phyloP scores from a whole-genome alignment of 2,797 vertebrate species.

The Lerista edwardsae region DNA sequence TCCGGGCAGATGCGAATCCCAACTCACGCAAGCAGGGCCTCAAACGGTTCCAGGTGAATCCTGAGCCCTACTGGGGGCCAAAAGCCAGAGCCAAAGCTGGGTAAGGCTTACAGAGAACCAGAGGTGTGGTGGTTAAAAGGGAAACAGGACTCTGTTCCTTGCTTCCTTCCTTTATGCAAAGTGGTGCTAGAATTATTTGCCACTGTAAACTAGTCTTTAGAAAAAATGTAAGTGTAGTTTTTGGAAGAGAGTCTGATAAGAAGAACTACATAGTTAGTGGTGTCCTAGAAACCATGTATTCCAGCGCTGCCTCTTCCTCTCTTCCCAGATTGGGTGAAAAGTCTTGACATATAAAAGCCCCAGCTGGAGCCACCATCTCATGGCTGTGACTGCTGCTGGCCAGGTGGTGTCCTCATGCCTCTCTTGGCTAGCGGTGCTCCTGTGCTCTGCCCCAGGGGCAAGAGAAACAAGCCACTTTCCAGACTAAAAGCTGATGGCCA shows the following conservation, averaged over 20 bases:
- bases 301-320: background rate
- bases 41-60: constrained; percentile 92
- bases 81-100: constrained; percentile 86
- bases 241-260: background rate
- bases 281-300: background rate
- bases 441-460: background rate
- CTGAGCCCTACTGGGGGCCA: constrained; percentile 92
- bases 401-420: background rate
- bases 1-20: constrained; percentile 91
- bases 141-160: background rate
- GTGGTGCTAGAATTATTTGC: background rate
- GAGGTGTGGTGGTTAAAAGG: background rate
- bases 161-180: background rate
- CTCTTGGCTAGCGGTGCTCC: background rate
- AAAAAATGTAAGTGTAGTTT: background rate
- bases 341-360: background rate
- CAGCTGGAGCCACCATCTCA: background rate
- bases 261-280: background rate
- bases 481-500: background rate
- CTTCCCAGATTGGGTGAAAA: background rate
- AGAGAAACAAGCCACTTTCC: no score
- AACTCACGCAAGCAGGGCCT: constrained; percentile 88
- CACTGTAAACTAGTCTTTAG: background rate
- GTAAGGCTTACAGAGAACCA: constrained; percentile 65
- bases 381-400: background rate